Evolutionary conservation across 2,797 vertebrate species (phyloP).

Genomic region (Oreochromis grahami): DNA sequence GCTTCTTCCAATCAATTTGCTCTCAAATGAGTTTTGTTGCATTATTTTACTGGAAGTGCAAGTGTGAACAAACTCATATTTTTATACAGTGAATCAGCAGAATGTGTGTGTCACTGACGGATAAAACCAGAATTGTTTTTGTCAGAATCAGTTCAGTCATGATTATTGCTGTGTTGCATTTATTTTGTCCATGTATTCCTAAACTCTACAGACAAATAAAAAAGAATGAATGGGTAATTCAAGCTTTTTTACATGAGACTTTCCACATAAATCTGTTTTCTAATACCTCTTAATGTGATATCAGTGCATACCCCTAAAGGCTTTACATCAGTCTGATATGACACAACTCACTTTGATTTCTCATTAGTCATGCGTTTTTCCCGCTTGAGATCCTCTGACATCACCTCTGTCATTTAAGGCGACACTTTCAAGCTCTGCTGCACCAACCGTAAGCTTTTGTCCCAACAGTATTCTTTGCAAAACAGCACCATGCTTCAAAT

Average conservation of each 20-base stretch:
- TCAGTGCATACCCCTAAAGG: background rate
- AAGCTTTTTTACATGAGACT: background rate
- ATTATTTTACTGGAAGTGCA: background rate
- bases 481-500: background rate
- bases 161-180: background rate
- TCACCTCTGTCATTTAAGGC: background rate
- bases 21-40: background rate
- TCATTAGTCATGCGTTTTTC: background rate
- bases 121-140: background rate
- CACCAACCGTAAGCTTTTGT: background rate
- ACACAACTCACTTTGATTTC: conserved; percentile 1
- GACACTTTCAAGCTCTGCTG: background rate
- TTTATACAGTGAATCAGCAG: background rate
- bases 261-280: background rate
- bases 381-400: background rate
- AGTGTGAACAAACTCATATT: background rate
- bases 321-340: background rate
- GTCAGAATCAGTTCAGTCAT: background rate
- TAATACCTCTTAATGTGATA: background rate
- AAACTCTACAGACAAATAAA: background rate
- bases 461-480: background rate
- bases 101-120: background rate
- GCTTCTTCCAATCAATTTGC: background rate
- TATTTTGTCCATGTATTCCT: background rate
- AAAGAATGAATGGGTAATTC: background rate